phyloP scores from a whole-genome alignment of 2,888 invertebrate genomes.

The Xestia sexstrigata region DNA sequence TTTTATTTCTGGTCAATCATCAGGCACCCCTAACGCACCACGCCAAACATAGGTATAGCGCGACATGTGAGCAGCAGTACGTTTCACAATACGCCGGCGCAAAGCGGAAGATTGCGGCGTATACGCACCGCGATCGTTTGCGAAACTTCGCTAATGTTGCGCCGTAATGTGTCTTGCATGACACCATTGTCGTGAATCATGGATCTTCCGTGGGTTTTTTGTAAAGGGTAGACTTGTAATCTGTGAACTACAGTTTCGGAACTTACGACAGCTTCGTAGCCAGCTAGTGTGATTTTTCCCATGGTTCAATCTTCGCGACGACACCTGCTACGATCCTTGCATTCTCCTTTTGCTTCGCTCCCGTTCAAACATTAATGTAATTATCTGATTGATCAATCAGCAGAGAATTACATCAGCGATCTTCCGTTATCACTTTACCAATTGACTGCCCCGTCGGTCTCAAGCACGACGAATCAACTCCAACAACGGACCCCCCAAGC shows the following conservation, averaged over 20 bases:
- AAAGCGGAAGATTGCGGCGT: slow-evolving; percentile 66
- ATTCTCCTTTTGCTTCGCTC: neutral
- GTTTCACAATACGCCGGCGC: slow-evolving; percentile 56
- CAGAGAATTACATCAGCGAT: neutral
- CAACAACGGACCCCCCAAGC: neutral
- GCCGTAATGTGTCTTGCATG: slow-evolving; percentile 56
- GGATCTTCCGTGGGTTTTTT: slow-evolving; percentile 28
- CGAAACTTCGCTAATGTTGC: slow-evolving; percentile 59
- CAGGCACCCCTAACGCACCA: slow-evolving; percentile 56
- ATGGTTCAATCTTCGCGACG: neutral
- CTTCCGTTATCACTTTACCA: neutral
- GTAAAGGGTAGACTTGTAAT: neutral
- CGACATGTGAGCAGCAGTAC: slow-evolving; percentile 54
- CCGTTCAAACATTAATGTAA: neutral
- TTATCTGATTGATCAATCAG: neutral
- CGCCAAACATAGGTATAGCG: slow-evolving; percentile 34
- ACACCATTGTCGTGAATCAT: slow-evolving; percentile 37
- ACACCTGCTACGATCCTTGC: neutral
- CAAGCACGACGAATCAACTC: neutral
- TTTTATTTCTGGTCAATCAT: neutral
- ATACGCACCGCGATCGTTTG: slow-evolving; percentile 60
- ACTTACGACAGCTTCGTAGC: neutral
- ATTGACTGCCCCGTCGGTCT: neutral
- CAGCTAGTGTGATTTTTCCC: neutral
- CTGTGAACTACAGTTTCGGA: neutral